phyloP scores from a whole-genome alignment of 2,888 invertebrate species.

The Drosophila lacicola region DNA sequence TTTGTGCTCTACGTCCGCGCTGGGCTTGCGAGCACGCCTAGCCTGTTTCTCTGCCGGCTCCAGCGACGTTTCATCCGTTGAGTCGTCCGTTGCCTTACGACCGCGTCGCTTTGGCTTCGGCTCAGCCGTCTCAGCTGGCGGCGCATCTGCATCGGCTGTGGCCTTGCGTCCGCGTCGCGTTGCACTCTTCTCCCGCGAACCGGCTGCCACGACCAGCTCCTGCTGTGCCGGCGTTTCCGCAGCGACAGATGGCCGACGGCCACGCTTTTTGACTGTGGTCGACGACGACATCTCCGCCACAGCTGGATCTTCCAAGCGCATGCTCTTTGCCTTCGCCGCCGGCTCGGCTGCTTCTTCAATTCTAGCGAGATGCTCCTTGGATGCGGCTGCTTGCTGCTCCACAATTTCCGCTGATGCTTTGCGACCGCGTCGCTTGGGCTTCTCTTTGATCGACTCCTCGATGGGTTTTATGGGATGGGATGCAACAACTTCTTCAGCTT shows the following conservation, averaged over 20 bases:
- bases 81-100: slow-evolving; percentile 28
- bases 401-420: slow-evolving; percentile 41
- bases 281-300: background rate
- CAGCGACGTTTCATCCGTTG: background rate
- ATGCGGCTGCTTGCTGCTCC: background rate
- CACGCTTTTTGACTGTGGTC: slow-evolving; percentile 25
- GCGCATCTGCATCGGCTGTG: slow-evolving; percentile 12
- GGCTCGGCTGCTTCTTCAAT: slow-evolving; percentile 30
- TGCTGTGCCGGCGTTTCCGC: background rate
- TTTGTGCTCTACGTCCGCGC: slow-evolving; percentile 26
- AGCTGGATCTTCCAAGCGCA: background rate
- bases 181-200: slow-evolving; percentile 15
- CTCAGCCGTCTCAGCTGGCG: slow-evolving; percentile 2
- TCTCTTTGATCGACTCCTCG: slow-evolving; percentile 13
- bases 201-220: background rate
- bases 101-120: slow-evolving; percentile 33
- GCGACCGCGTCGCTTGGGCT: slow-evolving; percentile 27
- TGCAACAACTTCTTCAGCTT: slow-evolving; percentile 3
- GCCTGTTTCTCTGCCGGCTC: slow-evolving; percentile 17
- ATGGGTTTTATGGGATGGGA: background rate
- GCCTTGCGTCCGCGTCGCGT: slow-evolving; percentile 42
- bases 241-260: slow-evolving; percentile 28
- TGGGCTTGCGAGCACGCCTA: slow-evolving; percentile 27
- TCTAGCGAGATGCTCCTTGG: slow-evolving; percentile 3
- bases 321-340: slow-evolving; percentile 21